Evolutionary conservation across 1,140 invertebrate genomes (phyloP), one percentile per base, ranked within the genome.

Genomic region (Delia radicum): DNA sequence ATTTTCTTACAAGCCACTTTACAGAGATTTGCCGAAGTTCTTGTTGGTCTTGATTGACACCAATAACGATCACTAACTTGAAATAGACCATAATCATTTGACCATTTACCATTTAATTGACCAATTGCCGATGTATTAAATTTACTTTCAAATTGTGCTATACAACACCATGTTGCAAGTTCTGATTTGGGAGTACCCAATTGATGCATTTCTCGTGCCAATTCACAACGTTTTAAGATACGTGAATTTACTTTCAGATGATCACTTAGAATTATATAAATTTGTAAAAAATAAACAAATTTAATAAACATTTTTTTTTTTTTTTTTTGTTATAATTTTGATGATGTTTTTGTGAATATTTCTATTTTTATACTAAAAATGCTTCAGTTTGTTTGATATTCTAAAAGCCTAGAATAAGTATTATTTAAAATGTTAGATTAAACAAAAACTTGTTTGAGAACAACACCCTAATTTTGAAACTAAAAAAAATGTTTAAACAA

Each of bases 171-270:
- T 0, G 78, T 74, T 0, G 81, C 73, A 7, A 84, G 63, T 67
- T 84, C 81, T 26, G 63, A 10, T 33, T 82, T 85, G n/a, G 81
- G 79, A 6, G 83, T 81, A 76, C 84, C 82, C 13, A 84, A 67
- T 63, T 79, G 81, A 27, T 79, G 80, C 3, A 84, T 74, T 42
- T 82, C 81, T 0, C 80, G 77, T 3, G 83, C 82, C 21, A 84
- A 76, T 76, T 93, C 91, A 79, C 92, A 94, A 21, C 89, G 87
- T 8, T 90, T 63, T 3, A 83, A 24, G 3, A 33, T 69, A 31
- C 65, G 65, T 12, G 6, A 10, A n/a, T n/a, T n/a, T n/a, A n/a
- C n/a, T n/a, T n/a, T n/a, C n/a, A n/a, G n/a, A n/a, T n/a, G n/a
- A 0, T 37, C 21, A 79, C 79, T 15, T 10, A 33, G 2, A 37